Evolutionary conservation across 2,888 invertebrate genomes (phyloP), one percentile per base, ranked within the genome.

Genomic region (Emmelina monodactyla): DNA sequence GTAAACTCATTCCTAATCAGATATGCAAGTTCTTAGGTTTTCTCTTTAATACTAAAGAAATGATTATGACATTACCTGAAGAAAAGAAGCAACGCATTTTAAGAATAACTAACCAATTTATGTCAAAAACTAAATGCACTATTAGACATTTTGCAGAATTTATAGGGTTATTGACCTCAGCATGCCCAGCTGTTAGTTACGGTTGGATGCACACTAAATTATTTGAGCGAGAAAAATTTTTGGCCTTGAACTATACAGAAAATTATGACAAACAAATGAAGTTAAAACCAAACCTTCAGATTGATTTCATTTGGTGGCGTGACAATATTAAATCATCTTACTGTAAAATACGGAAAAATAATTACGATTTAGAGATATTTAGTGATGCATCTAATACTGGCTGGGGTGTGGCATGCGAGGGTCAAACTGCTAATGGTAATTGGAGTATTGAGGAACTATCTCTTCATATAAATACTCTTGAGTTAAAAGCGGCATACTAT

Each of bases 121-220:
- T n/a, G n/a, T n/a, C n/a, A n/a, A n/a, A n/a, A n/a, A n/a, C n/a
- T n/a, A n/a, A n/a, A n/a, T n/a, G n/a, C 29, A 12, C 11, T 11
- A 34, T 42, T 16, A 31, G 40, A 4, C 37, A 38, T 11, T 40
- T 42, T 31, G 33, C 42, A 4, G 12, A 25, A n/a, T 32, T 37
- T 2, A 12, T 40, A 2, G 40, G 38, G 2, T 4, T 22, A 7
- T 13, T 42, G 3, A 28, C 36, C 1, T 31, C 39, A 4, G 38
- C 35, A 1, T 42, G 42, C 16, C 40, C 42, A 16, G 41, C 40
- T 2, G 22, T 41, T 12, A 25, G 32, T 3, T 43, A 40, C 13
- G 34, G 37, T 2, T 42, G 39, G 38, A 3, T 38, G 4, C 37
- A 40, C 22, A 42, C 39, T 3, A 39, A 40, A 29, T 13, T 2